phyloP scores from a whole-genome alignment of 2,888 invertebrate genomes.

The Heteromyza rotundicornis region DNA sequence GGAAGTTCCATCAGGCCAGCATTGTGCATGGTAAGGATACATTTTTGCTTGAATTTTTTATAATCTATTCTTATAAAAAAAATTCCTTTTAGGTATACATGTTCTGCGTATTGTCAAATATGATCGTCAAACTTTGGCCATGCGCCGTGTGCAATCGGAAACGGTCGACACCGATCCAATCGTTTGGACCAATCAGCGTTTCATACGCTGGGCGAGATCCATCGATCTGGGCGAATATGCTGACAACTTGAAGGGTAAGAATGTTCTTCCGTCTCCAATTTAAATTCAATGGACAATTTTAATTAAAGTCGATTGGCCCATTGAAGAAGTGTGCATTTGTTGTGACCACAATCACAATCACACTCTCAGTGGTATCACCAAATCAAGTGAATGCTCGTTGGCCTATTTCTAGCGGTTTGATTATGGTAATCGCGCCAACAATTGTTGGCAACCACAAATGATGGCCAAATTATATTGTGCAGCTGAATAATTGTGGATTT shows the following conservation, averaged over 20 bases:
- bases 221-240: conserved; percentile 94
- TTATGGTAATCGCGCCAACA: no score
- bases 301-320: no score
- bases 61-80: background rate
- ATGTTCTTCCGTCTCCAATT: no score
- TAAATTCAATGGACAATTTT: no score
- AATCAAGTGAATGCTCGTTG: no score
- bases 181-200: conserved; percentile 95
- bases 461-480: no score
- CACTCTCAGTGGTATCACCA: no score
- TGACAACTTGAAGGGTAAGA: conserved; percentile 85
- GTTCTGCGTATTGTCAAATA: conserved; percentile 90
- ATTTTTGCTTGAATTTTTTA: background rate
- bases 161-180: conserved; percentile 88
- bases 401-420: no score
- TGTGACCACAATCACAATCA: no score
- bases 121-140: conserved; percentile 86
- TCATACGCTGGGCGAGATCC: conserved; percentile 91
- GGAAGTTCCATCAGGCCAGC: conserved; percentile 94
- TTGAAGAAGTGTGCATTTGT: no score
- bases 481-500: no score
- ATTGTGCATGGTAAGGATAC: conserved; percentile 79
- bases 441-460: no score
- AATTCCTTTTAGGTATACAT: conserved; percentile 69
- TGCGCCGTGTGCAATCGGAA: conserved; percentile 87